These are phyloP conservation scores for Thunnus maccoyii DNA, from an alignment of 2,113 vertebrate species.

Conservation along the genomic window DNA sequence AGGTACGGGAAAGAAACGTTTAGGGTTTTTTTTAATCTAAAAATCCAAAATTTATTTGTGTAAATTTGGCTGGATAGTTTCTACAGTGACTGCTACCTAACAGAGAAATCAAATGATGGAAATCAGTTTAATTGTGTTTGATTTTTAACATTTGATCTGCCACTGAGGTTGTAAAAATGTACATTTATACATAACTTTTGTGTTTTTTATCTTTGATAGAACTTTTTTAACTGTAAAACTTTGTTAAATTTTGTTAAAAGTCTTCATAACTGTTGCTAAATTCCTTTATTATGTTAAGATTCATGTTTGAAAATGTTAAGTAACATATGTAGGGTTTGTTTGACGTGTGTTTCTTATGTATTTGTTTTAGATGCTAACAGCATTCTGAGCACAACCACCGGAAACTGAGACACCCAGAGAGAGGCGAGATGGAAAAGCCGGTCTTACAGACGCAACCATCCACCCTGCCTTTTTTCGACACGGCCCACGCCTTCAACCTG, in stretches of 20 bases:
- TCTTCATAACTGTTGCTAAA: neutral
- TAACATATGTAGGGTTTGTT: neutral
- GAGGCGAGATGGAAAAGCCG: constrained; percentile 82
- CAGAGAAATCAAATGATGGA: neutral
- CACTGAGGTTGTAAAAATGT: neutral
- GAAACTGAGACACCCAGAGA: constrained; percentile 21
- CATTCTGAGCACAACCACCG: constrained; percentile 49
- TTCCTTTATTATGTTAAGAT: no score
- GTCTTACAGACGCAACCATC: constrained; percentile 83
- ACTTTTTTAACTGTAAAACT: neutral
- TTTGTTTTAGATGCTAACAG: constrained; percentile 65
- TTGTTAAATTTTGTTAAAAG: no score
- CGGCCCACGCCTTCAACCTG: constrained; percentile 92
- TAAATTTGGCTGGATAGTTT: neutral
- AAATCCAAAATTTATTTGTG: neutral
- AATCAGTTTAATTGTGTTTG: neutral
- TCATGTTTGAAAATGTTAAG: neutral
- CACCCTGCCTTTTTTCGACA: constrained; percentile 91
- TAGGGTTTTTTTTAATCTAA: neutral
- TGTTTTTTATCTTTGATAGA: neutral
- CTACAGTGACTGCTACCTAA: neutral
- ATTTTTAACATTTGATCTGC: neutral
- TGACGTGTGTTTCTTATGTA: neutral
- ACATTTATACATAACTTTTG: neutral
- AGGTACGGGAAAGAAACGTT: constrained; percentile 64